Percentiles rank a stretch among this genome's conserved stretches.
Evolutionary conservation across 2,797 vertebrate species (phyloP).

Genomic region (Molossus molossus): DNA sequence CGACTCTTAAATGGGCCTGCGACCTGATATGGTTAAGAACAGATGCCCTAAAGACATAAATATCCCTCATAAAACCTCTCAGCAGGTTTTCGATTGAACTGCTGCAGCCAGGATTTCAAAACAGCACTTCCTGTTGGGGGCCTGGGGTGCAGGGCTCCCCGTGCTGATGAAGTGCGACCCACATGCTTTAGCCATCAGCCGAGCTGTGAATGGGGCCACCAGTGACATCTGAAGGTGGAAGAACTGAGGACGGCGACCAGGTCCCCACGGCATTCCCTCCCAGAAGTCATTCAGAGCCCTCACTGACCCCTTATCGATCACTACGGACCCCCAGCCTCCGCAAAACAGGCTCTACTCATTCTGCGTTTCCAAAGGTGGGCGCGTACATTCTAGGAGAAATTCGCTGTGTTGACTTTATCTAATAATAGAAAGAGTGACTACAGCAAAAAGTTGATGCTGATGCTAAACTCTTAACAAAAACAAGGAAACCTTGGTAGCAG

Average conservation of each 20-base stretch:
- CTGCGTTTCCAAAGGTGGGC: neutral
- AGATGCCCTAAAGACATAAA: neutral
- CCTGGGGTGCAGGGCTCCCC: neutral
- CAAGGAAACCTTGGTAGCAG: neutral
- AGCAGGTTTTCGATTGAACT: neutral
- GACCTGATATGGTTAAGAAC: neutral
- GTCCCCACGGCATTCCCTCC: neutral
- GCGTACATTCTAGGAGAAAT: slow-evolving; percentile 34
- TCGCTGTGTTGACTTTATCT: slow-evolving; percentile 52
- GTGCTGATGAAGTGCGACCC: neutral
- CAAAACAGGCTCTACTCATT: neutral
- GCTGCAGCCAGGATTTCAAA: neutral
- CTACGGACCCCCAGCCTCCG: neutral
- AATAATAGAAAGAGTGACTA: slow-evolving; percentile 71
- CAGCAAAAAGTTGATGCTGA: slow-evolving; percentile 49
- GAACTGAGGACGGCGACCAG: neutral
- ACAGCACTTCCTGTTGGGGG: neutral
- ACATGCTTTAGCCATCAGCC: neutral
- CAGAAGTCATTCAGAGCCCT: neutral
- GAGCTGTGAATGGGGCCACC: neutral
- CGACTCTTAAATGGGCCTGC: neutral
- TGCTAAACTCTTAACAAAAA: neutral
- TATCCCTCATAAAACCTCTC: neutral
- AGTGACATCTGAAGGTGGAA: fast-evolving
- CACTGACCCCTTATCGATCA: neutral